Percentiles rank a stretch among this genome's conserved stretches.
These are phyloP conservation scores for Serinus canaria DNA, from an alignment of 2,113 vertebrate genomes.

Conservation along the genomic window DNA sequence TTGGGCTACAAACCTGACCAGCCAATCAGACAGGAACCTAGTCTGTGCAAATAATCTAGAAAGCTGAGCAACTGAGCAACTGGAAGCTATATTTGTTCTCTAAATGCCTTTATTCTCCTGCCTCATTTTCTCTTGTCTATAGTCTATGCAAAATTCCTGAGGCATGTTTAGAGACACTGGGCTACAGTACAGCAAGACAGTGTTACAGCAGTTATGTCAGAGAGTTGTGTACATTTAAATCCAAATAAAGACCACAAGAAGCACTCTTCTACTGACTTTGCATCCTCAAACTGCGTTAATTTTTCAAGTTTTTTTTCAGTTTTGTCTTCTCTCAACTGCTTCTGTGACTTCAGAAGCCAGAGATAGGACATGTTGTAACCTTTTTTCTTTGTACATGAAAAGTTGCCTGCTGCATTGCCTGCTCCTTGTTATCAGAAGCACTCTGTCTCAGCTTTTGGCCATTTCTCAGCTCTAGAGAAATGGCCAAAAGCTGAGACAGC, in stretches of 20 bases:
- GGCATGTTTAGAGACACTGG: not conserved
- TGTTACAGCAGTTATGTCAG: not conserved
- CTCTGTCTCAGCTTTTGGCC: not conserved
- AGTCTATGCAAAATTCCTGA: not conserved
- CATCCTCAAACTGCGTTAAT: not conserved
- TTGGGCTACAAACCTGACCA: not conserved
- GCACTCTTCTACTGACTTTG: not conserved
- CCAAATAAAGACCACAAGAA: not conserved
- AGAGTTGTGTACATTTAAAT: not conserved
- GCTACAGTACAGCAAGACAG: not conserved
- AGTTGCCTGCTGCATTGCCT: rapidly evolving
- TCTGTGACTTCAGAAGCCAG: not conserved
- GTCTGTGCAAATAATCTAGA: not conserved
- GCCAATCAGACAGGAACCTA: not conserved
- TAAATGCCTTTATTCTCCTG: not conserved
- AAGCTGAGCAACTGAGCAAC: not conserved
- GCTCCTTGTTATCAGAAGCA: not conserved
- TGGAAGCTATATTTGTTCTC: not conserved
- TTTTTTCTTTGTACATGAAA: not conserved
- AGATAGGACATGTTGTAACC: not conserved
- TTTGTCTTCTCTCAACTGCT: not conserved
- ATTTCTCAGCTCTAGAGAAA: not conserved
- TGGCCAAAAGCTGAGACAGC: no score
- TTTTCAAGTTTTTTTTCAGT: not conserved
- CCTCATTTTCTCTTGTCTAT: not conserved